Percentiles rank a stretch among this genome's conserved stretches.
Conservation (phyloP, 1,140 invertebrate genomes). For the Bombus soroeensis region DNA sequence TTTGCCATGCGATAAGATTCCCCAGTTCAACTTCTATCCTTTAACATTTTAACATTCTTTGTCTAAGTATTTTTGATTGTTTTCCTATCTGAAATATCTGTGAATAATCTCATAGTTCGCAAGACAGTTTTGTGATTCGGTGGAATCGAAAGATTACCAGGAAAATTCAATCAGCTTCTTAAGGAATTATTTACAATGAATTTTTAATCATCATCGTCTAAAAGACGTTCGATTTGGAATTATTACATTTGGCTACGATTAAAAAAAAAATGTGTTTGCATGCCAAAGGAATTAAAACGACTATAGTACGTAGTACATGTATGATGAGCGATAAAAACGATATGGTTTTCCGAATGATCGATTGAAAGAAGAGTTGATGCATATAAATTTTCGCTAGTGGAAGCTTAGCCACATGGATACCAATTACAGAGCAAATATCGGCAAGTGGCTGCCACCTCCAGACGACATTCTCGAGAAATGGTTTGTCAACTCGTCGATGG, state of each 20-base stretch:
- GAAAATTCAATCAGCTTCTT: not conserved
- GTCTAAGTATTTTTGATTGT: not conserved
- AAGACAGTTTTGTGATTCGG: not conserved
- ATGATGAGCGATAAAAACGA: not conserved
- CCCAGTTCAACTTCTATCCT: not conserved
- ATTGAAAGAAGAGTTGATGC: not conserved
- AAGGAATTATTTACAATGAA: not conserved
- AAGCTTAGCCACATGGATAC: constrained; percentile 61
- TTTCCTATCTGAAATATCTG: not conserved
- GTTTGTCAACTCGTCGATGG: constrained; percentile 56
- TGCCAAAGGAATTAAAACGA: no score
- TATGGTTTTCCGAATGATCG: not conserved
- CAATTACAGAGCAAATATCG: constrained; percentile 72
- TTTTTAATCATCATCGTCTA: not conserved
- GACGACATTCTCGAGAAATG: constrained; percentile 58
- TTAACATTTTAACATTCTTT: not conserved
- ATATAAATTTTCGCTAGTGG: not conserved
- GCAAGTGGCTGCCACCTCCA: constrained; percentile 69
- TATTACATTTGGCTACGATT: not conserved
- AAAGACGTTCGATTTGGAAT: not conserved
- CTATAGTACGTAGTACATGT: no score
- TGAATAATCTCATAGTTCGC: not conserved
- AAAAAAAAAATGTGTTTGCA: no score
- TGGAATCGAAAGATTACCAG: not conserved
- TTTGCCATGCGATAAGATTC: not conserved